Evolutionary conservation across 2,888 invertebrate genomes (phyloP).

Genomic region (Drosophila falleni): DNA sequence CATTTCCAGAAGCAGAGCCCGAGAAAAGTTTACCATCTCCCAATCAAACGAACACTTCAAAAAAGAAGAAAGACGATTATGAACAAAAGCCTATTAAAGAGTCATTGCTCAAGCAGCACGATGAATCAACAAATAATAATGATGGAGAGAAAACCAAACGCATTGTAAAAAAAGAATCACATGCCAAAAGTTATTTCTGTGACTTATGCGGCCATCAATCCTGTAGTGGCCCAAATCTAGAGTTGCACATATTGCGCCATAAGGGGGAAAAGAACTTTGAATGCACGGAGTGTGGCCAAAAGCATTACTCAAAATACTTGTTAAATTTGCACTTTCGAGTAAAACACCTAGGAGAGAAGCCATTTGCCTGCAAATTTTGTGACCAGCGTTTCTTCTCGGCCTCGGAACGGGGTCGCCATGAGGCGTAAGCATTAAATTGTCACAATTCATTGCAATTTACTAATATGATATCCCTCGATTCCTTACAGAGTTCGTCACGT

Average conservation of each 20-base stretch:
- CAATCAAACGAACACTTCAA: neutral
- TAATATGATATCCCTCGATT: neutral
- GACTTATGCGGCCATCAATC: constrained; percentile 50
- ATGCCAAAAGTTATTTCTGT: constrained; percentile 35
- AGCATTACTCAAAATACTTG: constrained; percentile 58
- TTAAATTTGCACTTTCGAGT: constrained; percentile 61
- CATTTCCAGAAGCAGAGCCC: neutral
- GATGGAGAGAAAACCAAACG: constrained; percentile 1
- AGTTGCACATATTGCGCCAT: constrained; percentile 56
- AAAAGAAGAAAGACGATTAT: neutral
- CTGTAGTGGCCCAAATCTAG: constrained; percentile 20
- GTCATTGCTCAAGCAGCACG: neutral
- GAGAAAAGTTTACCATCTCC: neutral
- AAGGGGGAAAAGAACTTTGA: constrained; percentile 54
- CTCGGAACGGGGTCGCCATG: constrained; percentile 75
- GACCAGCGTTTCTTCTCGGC: constrained; percentile 69
- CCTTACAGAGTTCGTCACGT: constrained; percentile 56
- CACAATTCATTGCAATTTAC: neutral
- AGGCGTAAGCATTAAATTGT: constrained; percentile 62
- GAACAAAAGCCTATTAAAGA: neutral
- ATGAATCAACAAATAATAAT: neutral
- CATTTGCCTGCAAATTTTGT: constrained; percentile 79
- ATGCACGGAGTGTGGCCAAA: constrained; percentile 55
- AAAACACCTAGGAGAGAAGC: constrained; percentile 82
- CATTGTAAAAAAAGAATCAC: constrained; percentile 7